Evolutionary conservation across 2,113 vertebrate species (phyloP).

Genomic region (Strix aluco): DNA sequence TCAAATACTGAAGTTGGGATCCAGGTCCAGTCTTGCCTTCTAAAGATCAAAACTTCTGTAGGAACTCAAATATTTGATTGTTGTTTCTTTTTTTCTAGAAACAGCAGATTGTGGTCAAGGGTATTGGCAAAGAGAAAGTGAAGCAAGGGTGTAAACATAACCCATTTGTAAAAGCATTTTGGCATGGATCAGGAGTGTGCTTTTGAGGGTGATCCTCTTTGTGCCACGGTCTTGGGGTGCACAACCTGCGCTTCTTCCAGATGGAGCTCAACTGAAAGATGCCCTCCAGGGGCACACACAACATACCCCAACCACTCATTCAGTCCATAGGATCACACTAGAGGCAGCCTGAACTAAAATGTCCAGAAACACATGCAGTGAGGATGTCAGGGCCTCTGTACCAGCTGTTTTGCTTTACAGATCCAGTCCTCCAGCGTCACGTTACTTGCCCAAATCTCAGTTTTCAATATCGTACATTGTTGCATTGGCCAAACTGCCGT

Average conservation of each 20-base stretch:
- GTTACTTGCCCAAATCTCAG: background rate
- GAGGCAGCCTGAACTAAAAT: background rate
- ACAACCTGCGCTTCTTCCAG: background rate
- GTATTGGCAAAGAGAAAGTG: background rate
- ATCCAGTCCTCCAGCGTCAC: background rate
- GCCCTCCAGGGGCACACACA: background rate
- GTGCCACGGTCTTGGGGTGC: background rate
- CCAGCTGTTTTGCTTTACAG: background rate
- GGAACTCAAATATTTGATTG: background rate
- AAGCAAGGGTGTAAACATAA: background rate
- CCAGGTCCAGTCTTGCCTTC: background rate
- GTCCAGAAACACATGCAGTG: background rate
- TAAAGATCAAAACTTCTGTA: background rate
- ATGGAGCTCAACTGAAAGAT: background rate
- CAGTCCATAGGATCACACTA: background rate
- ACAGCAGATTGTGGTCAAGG: background rate
- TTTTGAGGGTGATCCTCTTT: background rate
- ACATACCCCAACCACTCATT: background rate
- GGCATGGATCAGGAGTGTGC: accelerated
- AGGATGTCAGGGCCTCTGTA: background rate
- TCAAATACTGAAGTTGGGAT: background rate
- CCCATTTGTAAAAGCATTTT: background rate
- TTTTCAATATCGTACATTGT: background rate
- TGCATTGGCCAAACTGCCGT: background rate
- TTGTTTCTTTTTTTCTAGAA: background rate